Conservation (phyloP, 2,113 vertebrate species). For the Butorides virescens region DNA sequence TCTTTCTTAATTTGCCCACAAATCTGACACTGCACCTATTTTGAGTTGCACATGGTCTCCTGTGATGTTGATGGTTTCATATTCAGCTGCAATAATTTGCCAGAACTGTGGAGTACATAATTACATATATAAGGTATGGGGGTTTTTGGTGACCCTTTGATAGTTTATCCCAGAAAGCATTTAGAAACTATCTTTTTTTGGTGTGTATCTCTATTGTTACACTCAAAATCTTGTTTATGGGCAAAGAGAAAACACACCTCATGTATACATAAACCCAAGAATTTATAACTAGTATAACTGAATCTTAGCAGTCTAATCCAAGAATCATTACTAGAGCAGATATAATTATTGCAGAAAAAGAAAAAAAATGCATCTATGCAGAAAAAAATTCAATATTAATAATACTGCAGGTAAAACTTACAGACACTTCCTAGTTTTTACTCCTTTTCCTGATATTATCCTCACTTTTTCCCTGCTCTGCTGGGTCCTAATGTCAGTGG, state of each 20-base stretch:
- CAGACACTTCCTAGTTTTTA: not conserved
- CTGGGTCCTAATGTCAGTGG: not conserved
- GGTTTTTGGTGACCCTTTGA: not conserved
- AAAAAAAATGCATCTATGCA: not conserved
- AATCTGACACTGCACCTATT: not conserved
- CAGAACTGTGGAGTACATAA: not conserved
- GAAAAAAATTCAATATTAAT: not conserved
- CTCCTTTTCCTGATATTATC: not conserved
- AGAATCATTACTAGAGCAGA: not conserved
- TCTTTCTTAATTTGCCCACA: not conserved
- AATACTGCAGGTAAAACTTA: not conserved
- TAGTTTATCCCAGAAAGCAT: not conserved
- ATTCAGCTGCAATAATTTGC: not conserved
- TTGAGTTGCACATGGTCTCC: not conserved
- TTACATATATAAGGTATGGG: not conserved
- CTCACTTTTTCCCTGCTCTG: not conserved
- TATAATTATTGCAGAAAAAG: not conserved
- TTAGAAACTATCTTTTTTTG: not conserved
- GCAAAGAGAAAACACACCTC: not conserved
- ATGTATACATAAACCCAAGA: not conserved
- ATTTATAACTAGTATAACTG: not conserved
- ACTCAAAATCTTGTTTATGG: not conserved
- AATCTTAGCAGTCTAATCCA: not conserved
- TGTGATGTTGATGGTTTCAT: not conserved
- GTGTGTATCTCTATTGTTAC: not conserved